Conservation (phyloP, 2,888 invertebrate genomes). For the Leuctra nigra region DNA sequence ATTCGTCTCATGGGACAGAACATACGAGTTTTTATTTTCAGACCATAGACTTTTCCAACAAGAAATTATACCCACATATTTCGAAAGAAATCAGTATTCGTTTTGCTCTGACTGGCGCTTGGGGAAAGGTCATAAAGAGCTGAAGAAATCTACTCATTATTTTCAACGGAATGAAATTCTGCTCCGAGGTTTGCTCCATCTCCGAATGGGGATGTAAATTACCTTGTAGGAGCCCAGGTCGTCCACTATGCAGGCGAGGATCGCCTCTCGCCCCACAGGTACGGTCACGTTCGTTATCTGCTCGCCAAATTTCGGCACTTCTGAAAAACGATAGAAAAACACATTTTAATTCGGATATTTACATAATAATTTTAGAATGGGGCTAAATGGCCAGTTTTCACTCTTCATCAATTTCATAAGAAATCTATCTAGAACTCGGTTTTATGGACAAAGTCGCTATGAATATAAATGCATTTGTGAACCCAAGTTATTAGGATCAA, state of each 20-base stretch:
- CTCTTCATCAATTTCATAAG: background rate
- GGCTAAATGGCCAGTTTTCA: background rate
- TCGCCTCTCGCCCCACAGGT: conserved; percentile 76
- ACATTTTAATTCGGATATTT: background rate
- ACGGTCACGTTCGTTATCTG: conserved; percentile 78
- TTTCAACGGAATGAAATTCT: no score
- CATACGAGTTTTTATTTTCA: background rate
- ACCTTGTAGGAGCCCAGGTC: conserved; percentile 76
- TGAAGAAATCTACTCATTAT: no score
- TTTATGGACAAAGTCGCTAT: background rate
- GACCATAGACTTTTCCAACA: background rate
- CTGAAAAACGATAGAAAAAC: conserved; percentile 53
- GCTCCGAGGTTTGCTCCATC: no score
- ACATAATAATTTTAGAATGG: background rate
- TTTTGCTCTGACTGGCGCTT: no score
- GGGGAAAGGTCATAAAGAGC: no score
- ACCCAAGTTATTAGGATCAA: no score
- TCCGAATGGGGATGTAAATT: no score
- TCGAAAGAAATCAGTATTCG: no score
- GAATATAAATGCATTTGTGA: no score
- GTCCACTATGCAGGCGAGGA: conserved; percentile 73
- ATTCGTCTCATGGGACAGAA: background rate
- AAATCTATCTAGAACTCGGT: background rate
- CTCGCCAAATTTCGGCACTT: conserved; percentile 73
- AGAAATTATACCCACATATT: background rate